A percentile compares a stretch with the other conserved stretches of the same genome.
Evolutionary conservation across 2,113 vertebrate species (phyloP).

Genomic region (Eira barbara): DNA sequence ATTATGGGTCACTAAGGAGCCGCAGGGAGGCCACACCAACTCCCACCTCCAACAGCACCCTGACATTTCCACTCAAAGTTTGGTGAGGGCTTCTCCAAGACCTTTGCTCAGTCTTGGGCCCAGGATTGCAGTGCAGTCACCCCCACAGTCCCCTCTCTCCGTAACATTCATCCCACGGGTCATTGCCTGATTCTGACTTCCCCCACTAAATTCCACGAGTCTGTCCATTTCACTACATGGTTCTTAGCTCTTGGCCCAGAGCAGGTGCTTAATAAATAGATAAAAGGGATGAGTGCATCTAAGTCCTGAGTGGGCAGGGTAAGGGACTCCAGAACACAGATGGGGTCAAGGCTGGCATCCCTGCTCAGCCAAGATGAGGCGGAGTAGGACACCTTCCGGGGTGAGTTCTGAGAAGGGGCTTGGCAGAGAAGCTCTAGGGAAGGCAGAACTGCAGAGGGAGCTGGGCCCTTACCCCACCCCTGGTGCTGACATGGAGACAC

Average conservation of each 20-base stretch:
- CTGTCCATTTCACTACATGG: background rate
- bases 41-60: background rate
- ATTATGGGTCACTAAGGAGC: background rate
- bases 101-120: background rate
- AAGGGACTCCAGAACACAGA: background rate
- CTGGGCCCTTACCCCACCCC: background rate
- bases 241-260: background rate
- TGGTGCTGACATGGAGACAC: background rate
- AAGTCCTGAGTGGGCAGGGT: background rate
- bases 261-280: background rate
- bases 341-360: background rate
- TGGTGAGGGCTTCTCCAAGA: background rate
- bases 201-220: background rate
- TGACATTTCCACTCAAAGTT: background rate
- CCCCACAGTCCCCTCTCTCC: background rate
- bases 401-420: background rate
- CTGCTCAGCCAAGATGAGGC: background rate
- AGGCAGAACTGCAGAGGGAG: background rate
- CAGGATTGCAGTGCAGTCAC: background rate
- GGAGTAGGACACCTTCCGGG: background rate
- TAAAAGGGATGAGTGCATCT: background rate
- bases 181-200: background rate
- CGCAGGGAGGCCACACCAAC: background rate
- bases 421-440: background rate
- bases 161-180: background rate